These are phyloP conservation scores for Crocallis elinguaria DNA, from an alignment of 2,888 invertebrate species.

Conservation along the genomic window DNA sequence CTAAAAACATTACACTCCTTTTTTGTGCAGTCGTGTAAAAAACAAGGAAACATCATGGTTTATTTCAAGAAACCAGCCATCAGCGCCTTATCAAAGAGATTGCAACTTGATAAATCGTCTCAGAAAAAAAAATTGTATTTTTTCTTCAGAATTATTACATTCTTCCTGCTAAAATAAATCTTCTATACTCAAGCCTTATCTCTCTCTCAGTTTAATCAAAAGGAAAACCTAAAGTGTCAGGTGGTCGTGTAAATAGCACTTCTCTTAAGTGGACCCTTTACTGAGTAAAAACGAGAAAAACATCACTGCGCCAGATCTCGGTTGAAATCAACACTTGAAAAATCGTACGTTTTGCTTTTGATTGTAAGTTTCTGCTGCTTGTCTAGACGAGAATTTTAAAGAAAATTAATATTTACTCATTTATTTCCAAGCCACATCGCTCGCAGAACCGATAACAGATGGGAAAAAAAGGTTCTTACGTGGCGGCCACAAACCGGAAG, in stretches of 20 bases:
- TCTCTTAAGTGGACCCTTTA: slow-evolving; percentile 28
- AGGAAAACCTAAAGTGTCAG: slow-evolving; percentile 23
- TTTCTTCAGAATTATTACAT: neutral
- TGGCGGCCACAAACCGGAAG: too few relatives aligned
- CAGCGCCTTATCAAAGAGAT: too few relatives aligned
- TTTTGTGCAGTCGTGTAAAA: too few relatives aligned
- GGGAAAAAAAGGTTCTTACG: too few relatives aligned
- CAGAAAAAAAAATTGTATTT: too few relatives aligned
- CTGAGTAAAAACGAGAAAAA: slow-evolving; percentile 20
- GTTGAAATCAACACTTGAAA: neutral
- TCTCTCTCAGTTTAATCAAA: neutral
- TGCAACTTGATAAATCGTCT: too few relatives aligned
- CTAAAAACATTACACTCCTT: too few relatives aligned
- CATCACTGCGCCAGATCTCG: neutral
- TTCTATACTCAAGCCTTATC: neutral
- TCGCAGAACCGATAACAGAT: too few relatives aligned
- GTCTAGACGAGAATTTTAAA: neutral
- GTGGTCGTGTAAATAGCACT: slow-evolving; percentile 36
- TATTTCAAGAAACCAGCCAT: too few relatives aligned
- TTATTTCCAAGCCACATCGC: too few relatives aligned
- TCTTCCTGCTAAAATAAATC: neutral
- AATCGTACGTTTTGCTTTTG: slow-evolving; percentile 6
- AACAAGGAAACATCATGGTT: too few relatives aligned
- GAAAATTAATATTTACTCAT: too few relatives aligned
- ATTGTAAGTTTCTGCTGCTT: neutral